Conservation (phyloP, 1,140 invertebrate species). For the Pinna nobilis region DNA sequence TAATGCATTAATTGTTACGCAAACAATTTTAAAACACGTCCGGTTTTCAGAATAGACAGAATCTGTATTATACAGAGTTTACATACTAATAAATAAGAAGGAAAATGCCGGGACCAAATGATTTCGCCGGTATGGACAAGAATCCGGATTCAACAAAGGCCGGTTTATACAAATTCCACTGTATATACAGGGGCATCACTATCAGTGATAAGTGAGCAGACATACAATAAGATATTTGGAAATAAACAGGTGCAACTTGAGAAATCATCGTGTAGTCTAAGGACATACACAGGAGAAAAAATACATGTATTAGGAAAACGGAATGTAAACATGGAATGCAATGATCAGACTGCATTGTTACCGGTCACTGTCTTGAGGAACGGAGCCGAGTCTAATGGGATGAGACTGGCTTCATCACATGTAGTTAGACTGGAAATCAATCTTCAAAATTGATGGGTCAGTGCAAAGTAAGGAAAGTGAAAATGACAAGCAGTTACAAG, state of each 20-base stretch:
- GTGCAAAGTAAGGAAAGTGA: background rate
- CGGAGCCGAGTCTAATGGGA: constrained; percentile 11
- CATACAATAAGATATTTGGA: too few relatives aligned
- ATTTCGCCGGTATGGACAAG: too few relatives aligned
- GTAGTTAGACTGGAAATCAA: constrained; percentile 11
- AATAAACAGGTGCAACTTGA: background rate
- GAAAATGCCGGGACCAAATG: too few relatives aligned
- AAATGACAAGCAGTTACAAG: background rate
- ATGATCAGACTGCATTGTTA: background rate
- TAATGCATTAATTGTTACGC: too few relatives aligned
- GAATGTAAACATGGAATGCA: background rate
- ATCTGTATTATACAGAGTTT: too few relatives aligned
- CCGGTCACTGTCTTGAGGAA: constrained; percentile 7
- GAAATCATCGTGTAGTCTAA: constrained; percentile 2
- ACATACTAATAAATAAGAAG: too few relatives aligned
- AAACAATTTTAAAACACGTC: too few relatives aligned
- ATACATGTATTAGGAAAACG: background rate
- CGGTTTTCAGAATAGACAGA: too few relatives aligned
- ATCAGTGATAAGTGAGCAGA: constrained; percentile 4
- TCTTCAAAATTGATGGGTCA: constrained; percentile 1
- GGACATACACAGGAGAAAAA: constrained; percentile 5
- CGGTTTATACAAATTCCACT: too few relatives aligned
- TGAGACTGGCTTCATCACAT: constrained; percentile 21
- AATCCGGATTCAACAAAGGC: too few relatives aligned
- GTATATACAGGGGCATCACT: constrained; percentile 21